A percentile compares a stretch with the other conserved stretches of the same genome.
These are phyloP conservation scores for Pseudoips prasinana DNA, from an alignment of 2,888 invertebrate genomes.

Conservation along the genomic window DNA sequence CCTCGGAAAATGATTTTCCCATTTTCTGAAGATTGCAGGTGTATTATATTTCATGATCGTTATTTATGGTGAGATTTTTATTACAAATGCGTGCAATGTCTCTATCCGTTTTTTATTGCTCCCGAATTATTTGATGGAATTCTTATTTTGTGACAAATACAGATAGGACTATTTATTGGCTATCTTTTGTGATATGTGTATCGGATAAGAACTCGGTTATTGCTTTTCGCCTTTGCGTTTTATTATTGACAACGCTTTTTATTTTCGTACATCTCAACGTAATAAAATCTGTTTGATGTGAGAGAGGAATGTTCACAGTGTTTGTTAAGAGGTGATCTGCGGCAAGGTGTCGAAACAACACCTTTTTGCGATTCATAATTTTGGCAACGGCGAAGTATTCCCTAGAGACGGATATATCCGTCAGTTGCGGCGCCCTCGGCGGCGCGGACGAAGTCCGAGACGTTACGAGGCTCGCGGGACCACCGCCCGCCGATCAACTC, in stretches of 20 bases:
- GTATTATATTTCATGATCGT: constrained; percentile 82
- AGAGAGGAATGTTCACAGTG: constrained; percentile 26
- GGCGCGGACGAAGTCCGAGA: constrained; percentile 62
- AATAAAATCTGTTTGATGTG: constrained; percentile 37
- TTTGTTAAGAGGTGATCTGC: constrained; percentile 25
- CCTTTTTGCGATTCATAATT: constrained; percentile 65
- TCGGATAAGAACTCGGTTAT: constrained; percentile 49
- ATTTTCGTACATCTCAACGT: constrained; percentile 31
- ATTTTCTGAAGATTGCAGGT: constrained; percentile 82
- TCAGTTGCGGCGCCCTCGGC: constrained; percentile 62
- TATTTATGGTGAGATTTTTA: constrained; percentile 81
- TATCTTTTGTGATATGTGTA: constrained; percentile 55
- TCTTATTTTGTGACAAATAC: constrained; percentile 69
- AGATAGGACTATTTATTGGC: constrained; percentile 58
- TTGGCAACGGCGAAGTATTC: constrained; percentile 59
- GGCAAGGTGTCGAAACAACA: constrained; percentile 33
- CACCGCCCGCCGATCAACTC: constrained; percentile 65
- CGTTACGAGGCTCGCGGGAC: constrained; percentile 78
- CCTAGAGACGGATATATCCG: constrained; percentile 76
- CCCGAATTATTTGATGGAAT: constrained; percentile 73
- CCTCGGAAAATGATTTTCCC: constrained; percentile 81
- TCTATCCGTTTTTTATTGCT: constrained; percentile 79
- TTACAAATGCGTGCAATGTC: constrained; percentile 81
- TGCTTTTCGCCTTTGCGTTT: constrained; percentile 42
- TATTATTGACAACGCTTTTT: constrained; percentile 41